Evolutionary conservation across 2,113 vertebrate genomes (phyloP), one percentile per base, ranked within the genome.

Genomic region (Noturus placidus): DNA sequence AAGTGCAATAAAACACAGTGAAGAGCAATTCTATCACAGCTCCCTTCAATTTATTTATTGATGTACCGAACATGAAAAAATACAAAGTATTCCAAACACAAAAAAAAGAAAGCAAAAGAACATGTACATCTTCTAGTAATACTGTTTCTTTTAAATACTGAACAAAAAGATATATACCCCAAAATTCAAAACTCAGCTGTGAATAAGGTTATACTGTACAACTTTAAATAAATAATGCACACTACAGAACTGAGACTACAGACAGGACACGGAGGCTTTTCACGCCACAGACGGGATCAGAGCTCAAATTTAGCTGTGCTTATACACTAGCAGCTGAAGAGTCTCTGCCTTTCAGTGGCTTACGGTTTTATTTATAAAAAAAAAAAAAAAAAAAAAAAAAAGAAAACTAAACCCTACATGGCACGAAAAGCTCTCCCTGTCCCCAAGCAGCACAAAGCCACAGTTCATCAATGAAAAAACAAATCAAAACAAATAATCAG

Each of bases 1-100:
- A 63, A 78, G 17, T 13, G 10, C 35, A 85, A 69, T 83, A 83
- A 83, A 19, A 70, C 83, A 70, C 42, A 19, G 46, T 67, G n/a
- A 67, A 25, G 35, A 78, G 42, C 46, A 56, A 10, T 4, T 83
- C 69, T 17, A 46, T 83, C 72, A 79, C 82, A 84, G 81, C 82
- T 97, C 97, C 97, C 97, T 98, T 99, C 97, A 98, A 98, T 95
- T 96, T 97, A 97, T 99, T 99, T 99, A 99, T 99, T 99, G 97
- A 99, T 99, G 98, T 99, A 99, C 97, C 96, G 96, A 99, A 99
- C 97, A 98, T 97, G 97, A 95, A 97, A 95, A 97, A 97, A 95
- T 96, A 97, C 96, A 97, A 99, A 98, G 95, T 96, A 98, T 94
- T 96, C 92, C 95, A 97, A 99, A 99, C 97, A 97, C 96, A 99